Base-by-base conservation (phyloP, 1,140 invertebrate genomes). In the Conus ventricosus region DNA sequence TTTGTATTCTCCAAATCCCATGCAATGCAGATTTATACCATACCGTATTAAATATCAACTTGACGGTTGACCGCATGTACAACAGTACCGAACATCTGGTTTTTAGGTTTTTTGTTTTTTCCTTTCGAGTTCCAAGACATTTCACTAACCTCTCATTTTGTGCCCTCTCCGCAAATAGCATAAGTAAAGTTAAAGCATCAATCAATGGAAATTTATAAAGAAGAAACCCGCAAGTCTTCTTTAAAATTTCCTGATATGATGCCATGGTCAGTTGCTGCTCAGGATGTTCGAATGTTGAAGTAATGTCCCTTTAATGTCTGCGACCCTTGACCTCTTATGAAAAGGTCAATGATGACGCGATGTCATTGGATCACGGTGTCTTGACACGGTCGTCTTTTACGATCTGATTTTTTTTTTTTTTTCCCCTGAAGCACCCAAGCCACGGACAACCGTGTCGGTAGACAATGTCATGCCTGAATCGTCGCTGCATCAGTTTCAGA, bases 101-200 rank as follows among this genome's bases (percentile, higher is more conserved):
- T 39, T 39, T 39, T 39, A 39, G 39, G 39, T 39, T 39, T 39
- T 0, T 39, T 39, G 39, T 39, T 39, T 39, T 39, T 39, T 27
- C 13, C 17, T 25, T n/a, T 15, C 23, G 7, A 81, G n/a, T 39
- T 20, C 25, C 8, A 51, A 39, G 10, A 53, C 25, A 20, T 81
- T 81, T 54, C n/a, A 86, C n/a, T 57, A 81, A 91, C 90, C 88
- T 91, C 53, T 91, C 90, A 3, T 75, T 81, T 13, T 83, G 39
- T 75, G 90, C 89, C 53, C 89, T 39, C 82, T 91, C 90, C 71
- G 87, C 90, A 67, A 91, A 87, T n/a, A 91, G 86, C 90, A 91
- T 91, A 8, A 91, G 80, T n/a, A 91, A 83, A 4, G 90, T 88
- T 20, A 91, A 27, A 5, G 90, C 90, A 76, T 91, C 90, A 27